phyloP scores from a whole-genome alignment of 2,113 vertebrate genomes.

The Vulpes ferrilata region DNA sequence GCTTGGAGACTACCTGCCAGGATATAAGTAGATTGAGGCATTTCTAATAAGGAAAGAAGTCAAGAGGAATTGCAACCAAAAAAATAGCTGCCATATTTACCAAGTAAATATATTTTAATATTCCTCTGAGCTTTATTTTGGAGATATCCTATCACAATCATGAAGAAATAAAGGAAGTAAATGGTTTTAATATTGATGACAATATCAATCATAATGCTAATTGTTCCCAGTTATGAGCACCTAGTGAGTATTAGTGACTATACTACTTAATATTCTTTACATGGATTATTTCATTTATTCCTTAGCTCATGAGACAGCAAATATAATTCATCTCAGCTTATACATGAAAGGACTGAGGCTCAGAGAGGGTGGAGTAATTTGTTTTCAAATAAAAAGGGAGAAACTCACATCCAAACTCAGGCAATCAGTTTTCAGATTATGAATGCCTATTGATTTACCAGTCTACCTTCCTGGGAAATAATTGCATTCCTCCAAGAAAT shows the following conservation, averaged over 20 bases:
- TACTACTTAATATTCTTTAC: neutral
- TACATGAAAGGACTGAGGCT: neutral
- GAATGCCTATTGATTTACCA: neutral
- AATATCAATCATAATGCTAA: neutral
- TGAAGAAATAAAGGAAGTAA: neutral
- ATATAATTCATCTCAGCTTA: neutral
- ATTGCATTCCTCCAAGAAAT: neutral
- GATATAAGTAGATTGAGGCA: neutral
- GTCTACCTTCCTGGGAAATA: neutral
- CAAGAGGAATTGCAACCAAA: neutral
- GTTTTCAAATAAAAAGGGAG: neutral
- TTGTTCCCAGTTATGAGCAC: neutral
- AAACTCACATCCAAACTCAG: neutral
- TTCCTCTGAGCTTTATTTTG: neutral
- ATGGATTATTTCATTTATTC: neutral
- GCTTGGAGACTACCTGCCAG: neutral
- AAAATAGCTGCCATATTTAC: neutral
- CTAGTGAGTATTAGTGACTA: neutral
- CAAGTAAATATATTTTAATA: neutral
- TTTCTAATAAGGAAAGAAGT: neutral
- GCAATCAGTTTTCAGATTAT: neutral
- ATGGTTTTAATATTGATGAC: neutral
- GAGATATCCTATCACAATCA: neutral
- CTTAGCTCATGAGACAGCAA: neutral
- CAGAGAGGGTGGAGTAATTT: neutral